Conservation (phyloP, 2,113 vertebrate species). For the Bos taurus region ARS-UCD2.0 NC_037342.1:47397001-47397500, state of each 20-base stretch:
- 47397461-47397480: not conserved
- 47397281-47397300: not conserved
- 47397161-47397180: not conserved
- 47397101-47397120: not conserved
- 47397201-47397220: not conserved
- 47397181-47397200: not conserved
- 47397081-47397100: not conserved
- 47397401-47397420: not conserved
- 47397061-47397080: not conserved
- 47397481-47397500: not conserved
- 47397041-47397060: not conserved
- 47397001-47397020: not conserved
- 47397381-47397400: not conserved
- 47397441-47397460: not conserved
- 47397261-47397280: not conserved
- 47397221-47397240: not conserved
- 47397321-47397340: accelerated
- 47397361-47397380: not conserved
- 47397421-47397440: not conserved
- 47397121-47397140: not conserved
- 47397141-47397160: not conserved
- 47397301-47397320: not conserved
- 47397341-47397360: not conserved
- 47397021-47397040: not conserved
- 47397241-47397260: not conserved